phyloP scores from a whole-genome alignment of 1,140 invertebrate species.

The Magallana angulata region DNA sequence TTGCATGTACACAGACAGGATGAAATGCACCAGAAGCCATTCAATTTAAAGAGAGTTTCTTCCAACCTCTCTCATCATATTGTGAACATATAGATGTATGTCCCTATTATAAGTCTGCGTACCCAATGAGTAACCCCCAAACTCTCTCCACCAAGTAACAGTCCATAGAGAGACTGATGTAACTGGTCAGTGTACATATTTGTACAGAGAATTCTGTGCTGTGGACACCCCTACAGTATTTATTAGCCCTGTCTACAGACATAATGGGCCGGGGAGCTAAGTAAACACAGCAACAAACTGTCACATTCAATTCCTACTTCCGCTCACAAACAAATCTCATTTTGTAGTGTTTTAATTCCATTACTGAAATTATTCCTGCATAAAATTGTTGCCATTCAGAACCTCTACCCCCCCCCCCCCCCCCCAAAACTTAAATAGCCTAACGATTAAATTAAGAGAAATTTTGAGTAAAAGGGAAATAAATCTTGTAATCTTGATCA shows the following conservation, averaged over 20 bases:
- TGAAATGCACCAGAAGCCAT: slow-evolving; percentile 7
- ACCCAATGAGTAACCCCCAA: no score
- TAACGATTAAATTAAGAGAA: no score
- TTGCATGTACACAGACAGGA: neutral
- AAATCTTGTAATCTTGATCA: neutral
- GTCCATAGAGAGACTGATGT: neutral
- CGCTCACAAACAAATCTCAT: slow-evolving; percentile 13
- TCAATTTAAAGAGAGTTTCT: neutral
- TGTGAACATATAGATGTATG: no score
- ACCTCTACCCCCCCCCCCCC: no score
- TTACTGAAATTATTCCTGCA: slow-evolving; percentile 1
- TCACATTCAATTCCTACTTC: neutral
- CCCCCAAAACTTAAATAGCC: no score
- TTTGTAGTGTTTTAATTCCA: neutral
- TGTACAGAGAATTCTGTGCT: neutral
- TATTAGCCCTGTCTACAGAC: neutral
- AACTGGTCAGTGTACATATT: slow-evolving; percentile 12
- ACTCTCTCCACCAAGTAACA: no score
- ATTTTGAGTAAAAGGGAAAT: neutral
- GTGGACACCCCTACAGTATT: slow-evolving; percentile 21
- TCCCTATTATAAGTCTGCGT: no score
- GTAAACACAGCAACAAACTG: slow-evolving; percentile 9
- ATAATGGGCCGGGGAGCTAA: neutral
- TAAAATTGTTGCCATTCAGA: neutral
- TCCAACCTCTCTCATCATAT: no score